Base-by-base conservation (phyloP, 2,797 vertebrate species). In the Nyctibius grandis region DNA sequence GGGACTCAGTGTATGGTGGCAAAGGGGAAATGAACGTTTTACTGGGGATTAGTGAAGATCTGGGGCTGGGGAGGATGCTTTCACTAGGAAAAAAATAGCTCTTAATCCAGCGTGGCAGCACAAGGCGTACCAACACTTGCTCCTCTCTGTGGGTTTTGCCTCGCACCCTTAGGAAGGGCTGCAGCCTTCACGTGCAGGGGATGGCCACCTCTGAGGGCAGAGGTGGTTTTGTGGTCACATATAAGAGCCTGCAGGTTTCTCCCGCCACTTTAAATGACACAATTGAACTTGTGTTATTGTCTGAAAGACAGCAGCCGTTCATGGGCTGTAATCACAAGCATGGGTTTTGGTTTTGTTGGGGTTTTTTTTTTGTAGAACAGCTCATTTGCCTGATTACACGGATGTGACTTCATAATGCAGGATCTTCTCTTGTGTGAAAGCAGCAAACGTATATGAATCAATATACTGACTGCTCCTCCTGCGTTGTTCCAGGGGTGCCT, bases 51-150 rank as follows among this genome's bases (percentile, higher is more conserved):
- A 57, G 36, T n/a, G 68, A 69, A 12, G 42, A 29, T 13, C 40
- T 89, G 31, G 64, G 28, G 22, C 23, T 42, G 59, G n/a, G 28
- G 28, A 60, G 13, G 6, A 25, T 33, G 53, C 21, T 60, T 94
- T n/a, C 13, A 5, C 34, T 38, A 14, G 70, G 45, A 5, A 69
- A 42, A 31, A 73, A 26, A 0, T 4, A 54, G 42, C 16, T 73
- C 7, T 51, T 40, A 22, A 10, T 50, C 14, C 65, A 25, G 19
- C 0, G 56, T 26, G 28, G 70, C 59, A 68, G 48, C 63, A 48
- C 2, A 0, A 33, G 31, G 15, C 1, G 4, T 22, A 15, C 44
- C 8, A 11, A 9, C 0, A 0, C 12, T 42, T 3, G 1, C 33
- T 48, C 6, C 5, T 13, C 26, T 15, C 54, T 1, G 0, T 2